Evolutionary conservation across 1,140 invertebrate species (phyloP), one percentile per base, ranked within the genome.

Genomic region (Cylas formicarius): DNA sequence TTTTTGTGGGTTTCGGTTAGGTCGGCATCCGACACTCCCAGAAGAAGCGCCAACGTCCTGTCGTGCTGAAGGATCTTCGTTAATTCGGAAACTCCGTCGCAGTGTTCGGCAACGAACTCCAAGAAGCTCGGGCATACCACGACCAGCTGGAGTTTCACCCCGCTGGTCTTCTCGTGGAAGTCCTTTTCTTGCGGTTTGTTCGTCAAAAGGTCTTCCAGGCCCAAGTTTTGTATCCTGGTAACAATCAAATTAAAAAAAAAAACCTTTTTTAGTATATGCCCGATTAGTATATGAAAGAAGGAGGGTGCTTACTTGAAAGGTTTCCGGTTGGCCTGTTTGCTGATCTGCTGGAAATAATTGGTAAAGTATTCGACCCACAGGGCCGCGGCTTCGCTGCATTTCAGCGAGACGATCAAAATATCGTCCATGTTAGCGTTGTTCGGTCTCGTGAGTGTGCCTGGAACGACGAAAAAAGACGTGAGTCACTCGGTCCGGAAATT

Each of bases 281-380:
- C n/a, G n/a, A n/a, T n/a, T n/a, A n/a, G n/a, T n/a, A n/a, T n/a
- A n/a, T n/a, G n/a, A n/a, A n/a, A n/a, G n/a, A n/a, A n/a, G n/a
- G n/a, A n/a, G n/a, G 28, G 23, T 32, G 57, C 52, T 57, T 52
- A 63, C 59, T 62, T 65, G 50, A 61, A 63, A 6, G 58, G 44
- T 43, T 62, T 61, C 32, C 56, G 52, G 42, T 57, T 61, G 4
- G 58, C 76, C 53, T 86, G 80, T 37, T 81, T 78, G 65, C 82
- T 83, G 51, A 86, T 84, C 67, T 86, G 83, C 57, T 86, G 81
- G 60, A 87, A 88, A 62, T 84, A 85, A 16, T 77, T 76, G 16
- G 77, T 78, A 44, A 88, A 74, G 65, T 86, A 87, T 55, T 82
- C 80, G n/a, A 82, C 82, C 81, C 86, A 85, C 7, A 84, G 58